Conservation (phyloP, 2,113 vertebrate species). For the Anser brachyrhynchus region DNA sequence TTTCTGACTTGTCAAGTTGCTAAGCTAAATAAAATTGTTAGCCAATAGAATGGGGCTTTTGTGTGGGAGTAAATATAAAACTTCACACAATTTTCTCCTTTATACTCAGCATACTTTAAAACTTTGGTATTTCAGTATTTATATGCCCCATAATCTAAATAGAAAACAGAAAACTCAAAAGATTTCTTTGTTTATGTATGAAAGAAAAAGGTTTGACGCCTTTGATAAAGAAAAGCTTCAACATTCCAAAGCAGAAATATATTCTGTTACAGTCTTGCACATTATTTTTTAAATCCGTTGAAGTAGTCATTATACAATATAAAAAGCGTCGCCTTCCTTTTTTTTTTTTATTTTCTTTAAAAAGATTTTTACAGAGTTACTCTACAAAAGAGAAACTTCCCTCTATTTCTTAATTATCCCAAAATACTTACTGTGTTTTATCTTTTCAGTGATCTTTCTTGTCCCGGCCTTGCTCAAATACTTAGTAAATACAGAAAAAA, state of each 20-base stretch:
- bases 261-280: background rate
- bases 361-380: background rate
- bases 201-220: background rate
- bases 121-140: background rate
- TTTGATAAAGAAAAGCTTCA: background rate
- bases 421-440: background rate
- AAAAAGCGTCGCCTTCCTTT: background rate
- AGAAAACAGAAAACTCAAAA: background rate
- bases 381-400: background rate
- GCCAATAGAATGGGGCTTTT: background rate
- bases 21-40: background rate
- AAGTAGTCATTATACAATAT: background rate
- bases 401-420: background rate
- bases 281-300: background rate
- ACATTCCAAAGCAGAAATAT: background rate
- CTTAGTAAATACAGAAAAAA: background rate
- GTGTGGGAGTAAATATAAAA: background rate
- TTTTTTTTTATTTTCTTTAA: background rate
- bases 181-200: background rate
- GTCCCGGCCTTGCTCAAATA: background rate
- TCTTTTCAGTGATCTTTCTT: background rate
- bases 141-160: background rate
- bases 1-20: background rate
- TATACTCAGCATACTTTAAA: background rate
- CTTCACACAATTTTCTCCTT: background rate